Evolutionary conservation across 2,888 invertebrate genomes (phyloP).

Genomic region (Koerneria pararmatus): DNA sequence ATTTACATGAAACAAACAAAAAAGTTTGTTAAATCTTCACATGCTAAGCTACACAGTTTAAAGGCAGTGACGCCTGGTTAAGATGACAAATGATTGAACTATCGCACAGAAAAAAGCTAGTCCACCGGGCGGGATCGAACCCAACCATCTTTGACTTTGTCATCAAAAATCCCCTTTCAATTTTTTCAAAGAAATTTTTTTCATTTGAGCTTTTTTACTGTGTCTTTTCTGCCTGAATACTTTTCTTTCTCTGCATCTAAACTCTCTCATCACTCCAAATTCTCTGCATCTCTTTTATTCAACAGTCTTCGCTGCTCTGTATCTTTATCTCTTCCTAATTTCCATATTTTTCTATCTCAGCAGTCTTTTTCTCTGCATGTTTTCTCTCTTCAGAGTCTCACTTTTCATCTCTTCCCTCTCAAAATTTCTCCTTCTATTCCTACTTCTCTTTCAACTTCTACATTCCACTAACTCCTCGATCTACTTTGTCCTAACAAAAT

Average conservation of each 20-base stretch:
- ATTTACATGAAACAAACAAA: slow-evolving; percentile 1
- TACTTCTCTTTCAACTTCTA: background rate
- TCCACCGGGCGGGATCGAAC: no score
- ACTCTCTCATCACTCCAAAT: no score
- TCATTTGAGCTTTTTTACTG: no score
- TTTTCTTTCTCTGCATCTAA: no score
- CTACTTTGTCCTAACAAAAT: no score
- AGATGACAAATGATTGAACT: background rate
- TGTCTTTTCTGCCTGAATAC: no score
- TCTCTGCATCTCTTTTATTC: no score
- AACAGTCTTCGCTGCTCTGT: background rate
- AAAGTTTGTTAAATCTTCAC: no score
- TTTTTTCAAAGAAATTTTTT: no score
- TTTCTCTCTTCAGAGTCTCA: background rate
- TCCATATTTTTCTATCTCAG: background rate
- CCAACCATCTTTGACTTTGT: no score
- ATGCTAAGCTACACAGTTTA: background rate
- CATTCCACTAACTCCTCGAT: background rate
- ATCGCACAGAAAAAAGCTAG: no score
- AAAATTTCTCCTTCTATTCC: background rate
- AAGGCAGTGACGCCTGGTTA: background rate
- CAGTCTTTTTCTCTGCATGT: background rate
- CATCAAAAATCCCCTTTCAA: no score
- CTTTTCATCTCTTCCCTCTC: background rate
- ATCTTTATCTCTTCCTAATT: background rate